A percentile compares a stretch with the other conserved stretches of the same genome.
These are phyloP conservation scores for Lophotriccus pileatus DNA, from an alignment of 2,797 vertebrate genomes.

Conservation along the genomic window DNA sequence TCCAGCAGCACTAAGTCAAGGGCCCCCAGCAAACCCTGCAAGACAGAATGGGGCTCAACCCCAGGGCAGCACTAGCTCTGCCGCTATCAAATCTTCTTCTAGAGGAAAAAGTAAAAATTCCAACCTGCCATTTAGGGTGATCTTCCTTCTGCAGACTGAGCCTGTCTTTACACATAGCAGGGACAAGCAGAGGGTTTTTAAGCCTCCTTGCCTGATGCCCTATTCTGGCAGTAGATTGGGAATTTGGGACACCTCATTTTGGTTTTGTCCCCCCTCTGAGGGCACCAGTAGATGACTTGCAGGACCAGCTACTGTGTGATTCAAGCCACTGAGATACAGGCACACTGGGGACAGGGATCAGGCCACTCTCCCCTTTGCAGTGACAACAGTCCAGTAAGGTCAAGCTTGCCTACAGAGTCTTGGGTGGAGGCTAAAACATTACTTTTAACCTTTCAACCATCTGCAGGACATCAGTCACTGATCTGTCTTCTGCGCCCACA, in stretches of 20 bases:
- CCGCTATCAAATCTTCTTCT: background rate
- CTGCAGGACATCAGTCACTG: background rate
- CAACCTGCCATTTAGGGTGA: background rate
- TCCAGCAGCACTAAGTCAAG: background rate
- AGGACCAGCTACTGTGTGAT: background rate
- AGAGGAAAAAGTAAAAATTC: background rate
- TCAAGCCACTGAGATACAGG: background rate
- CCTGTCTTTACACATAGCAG: background rate
- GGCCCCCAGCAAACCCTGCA: background rate
- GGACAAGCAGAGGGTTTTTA: background rate
- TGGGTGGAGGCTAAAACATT: background rate
- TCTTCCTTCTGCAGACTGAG: background rate
- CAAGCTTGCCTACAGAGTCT: background rate
- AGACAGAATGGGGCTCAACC: background rate
- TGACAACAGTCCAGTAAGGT: background rate
- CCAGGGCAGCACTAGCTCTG: background rate
- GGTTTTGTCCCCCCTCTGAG: rapidly evolving
- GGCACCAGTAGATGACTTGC: background rate
- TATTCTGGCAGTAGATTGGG: background rate
- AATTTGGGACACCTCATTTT: background rate
- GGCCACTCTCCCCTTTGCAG: background rate
- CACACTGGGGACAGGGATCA: rapidly evolving
- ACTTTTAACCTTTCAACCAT: background rate
- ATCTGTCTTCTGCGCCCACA: background rate
- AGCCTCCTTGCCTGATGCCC: background rate